Evolutionary conservation across 2,113 vertebrate genomes (phyloP), one percentile per base, ranked within the genome.

Genomic region (Gobio gobio): DNA sequence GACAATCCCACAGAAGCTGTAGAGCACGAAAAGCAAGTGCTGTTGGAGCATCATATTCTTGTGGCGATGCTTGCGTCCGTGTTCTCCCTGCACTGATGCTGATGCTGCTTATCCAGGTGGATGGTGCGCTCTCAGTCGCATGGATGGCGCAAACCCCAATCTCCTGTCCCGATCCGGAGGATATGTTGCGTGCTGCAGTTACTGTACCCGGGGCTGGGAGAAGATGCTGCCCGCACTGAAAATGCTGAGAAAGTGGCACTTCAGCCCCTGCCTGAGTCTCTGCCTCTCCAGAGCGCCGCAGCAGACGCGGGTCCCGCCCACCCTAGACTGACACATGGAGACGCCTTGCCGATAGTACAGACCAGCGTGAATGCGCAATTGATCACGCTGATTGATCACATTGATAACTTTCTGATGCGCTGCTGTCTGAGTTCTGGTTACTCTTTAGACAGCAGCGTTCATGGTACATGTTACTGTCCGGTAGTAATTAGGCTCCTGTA

Each of bases 41-140:
- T 88, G 93, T 87, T 94, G 90, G 93, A 93, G 87, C 89, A 94
- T 94, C 94, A 94, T 95, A 91, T 92, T 94, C 93, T 90, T 92
- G 89, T 92, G 84, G 88, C 79, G 90, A 90, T 90, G 88, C 89
- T 88, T 87, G 82, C 83, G 58, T 85, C 86, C 86, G 84, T 82
- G 59, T 87, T 86, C 88, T 86, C 83, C 86, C 90, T 87, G 78
- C 51, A 36, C 64, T 73, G 83, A 36, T 79, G 58, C 79, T 84
- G 89, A 75, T 51, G 73, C 73, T 47, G 90, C 93, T 92, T 95
- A 95, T 95, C 95, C 95, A 92, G 94, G 91, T 93, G 90, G 70
- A 82, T 51, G 89, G 87, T 90, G 91, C 91, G 91, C 90, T 84
- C 92, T 91, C 83, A 72, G 83, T 73, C 90, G 90, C 91, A 93